Percentiles rank a stretch among this genome's conserved stretches.
Evolutionary conservation across 2,113 vertebrate genomes (phyloP).

Genomic region (Dipodomys spectabilis): DNA sequence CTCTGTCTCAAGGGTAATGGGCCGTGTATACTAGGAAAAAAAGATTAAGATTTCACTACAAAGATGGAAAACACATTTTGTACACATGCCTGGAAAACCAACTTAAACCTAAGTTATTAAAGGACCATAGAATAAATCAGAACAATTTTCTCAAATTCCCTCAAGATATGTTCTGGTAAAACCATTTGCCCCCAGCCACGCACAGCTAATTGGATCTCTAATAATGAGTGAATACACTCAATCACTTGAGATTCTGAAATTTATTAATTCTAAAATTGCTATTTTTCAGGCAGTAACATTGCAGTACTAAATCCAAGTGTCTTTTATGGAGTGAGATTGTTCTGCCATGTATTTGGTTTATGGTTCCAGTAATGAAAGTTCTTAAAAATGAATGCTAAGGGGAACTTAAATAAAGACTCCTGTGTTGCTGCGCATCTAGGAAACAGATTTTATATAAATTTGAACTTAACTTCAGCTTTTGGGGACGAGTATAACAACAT

Average conservation of each 20-base stretch:
- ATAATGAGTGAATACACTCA: not conserved
- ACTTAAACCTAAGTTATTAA: constrained; percentile 60
- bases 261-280: not conserved
- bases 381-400: constrained; percentile 11
- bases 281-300: not conserved
- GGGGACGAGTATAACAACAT: not conserved
- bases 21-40: not conserved
- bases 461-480: constrained; percentile 29
- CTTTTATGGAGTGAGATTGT: not conserved
- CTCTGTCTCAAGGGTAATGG: constrained; percentile 16
- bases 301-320: not conserved
- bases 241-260: not conserved
- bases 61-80: constrained; percentile 77
- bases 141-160: constrained; percentile 70
- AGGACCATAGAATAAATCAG: constrained; percentile 73
- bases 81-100: constrained; percentile 76
- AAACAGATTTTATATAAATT: constrained; percentile 23
- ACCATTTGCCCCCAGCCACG: not conserved
- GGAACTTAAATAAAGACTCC: not conserved
- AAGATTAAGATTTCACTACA: constrained; percentile 58
- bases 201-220: not conserved
- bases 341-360: constrained; percentile 44
- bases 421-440: not conserved
- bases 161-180: constrained; percentile 48
- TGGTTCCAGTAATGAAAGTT: not conserved